These are phyloP conservation scores for Pelobates fuscus DNA, from an alignment of 2,113 vertebrate species.

Conservation along the genomic window DNA sequence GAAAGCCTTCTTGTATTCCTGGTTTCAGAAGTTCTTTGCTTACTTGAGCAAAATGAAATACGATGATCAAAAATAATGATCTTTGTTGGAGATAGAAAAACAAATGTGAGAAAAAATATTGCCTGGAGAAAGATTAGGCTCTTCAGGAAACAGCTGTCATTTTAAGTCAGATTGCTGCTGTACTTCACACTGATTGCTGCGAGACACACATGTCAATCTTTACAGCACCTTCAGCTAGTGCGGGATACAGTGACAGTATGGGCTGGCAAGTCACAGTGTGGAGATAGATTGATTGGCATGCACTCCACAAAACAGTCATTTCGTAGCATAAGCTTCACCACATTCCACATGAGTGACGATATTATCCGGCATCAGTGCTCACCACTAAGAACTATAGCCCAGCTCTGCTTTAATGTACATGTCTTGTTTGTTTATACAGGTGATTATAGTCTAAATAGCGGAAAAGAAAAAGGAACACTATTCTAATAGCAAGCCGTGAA, in stretches of 20 bases:
- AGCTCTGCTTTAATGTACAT: not conserved
- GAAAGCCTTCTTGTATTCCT: not conserved
- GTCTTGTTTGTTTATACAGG: not conserved
- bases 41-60: conserved; percentile 3
- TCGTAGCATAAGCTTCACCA: not conserved
- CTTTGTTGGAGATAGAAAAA: not conserved
- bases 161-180: not conserved
- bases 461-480: too few species aligned
- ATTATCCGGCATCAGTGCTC: conserved; percentile 7
- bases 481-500: too few species aligned
- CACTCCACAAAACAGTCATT: not conserved
- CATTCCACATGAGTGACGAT: not conserved
- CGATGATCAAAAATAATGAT: not conserved
- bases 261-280: not conserved
- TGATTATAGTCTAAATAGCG: too few species aligned
- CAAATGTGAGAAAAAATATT: not conserved
- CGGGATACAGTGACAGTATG: not conserved
- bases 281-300: not conserved
- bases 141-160: conserved; percentile 7
- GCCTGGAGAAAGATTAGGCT: not conserved
- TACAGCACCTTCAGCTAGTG: not conserved
- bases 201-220: not conserved
- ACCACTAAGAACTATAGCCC: not conserved
- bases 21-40: not conserved
- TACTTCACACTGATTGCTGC: not conserved